A percentile compares a stretch with the other conserved stretches of the same genome.
These are phyloP conservation scores for Lepas anatifera DNA, from an alignment of 2,888 invertebrate species.

Conservation along the genomic window DNA sequence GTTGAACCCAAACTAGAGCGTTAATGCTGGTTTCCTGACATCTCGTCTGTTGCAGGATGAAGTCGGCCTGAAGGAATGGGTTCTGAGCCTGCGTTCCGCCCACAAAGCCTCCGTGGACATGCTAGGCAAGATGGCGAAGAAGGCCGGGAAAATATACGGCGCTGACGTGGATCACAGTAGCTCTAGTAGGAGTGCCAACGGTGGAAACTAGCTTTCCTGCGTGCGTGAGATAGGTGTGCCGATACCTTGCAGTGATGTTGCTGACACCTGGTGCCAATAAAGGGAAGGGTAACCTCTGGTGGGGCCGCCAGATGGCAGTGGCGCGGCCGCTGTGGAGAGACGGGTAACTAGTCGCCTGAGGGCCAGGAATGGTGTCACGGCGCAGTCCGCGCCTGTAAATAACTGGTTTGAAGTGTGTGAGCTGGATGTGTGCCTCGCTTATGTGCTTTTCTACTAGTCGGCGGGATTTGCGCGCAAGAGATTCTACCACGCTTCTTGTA, in stretches of 20 bases:
- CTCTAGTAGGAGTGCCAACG: conserved; percentile 17
- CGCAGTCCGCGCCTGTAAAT: too few species aligned
- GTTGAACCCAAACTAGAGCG: too few species aligned
- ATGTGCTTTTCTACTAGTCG: too few species aligned
- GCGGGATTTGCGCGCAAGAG: too few species aligned
- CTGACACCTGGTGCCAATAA: background rate
- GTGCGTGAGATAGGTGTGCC: too few species aligned
- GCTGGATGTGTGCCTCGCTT: too few species aligned
- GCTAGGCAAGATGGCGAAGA: conserved; percentile 92
- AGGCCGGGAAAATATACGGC: conserved; percentile 98
- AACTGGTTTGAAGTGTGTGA: too few species aligned
- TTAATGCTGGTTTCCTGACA: background rate
- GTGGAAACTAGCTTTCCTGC: background rate
- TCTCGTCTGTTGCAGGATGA: conserved; percentile 56
- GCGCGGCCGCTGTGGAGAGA: background rate
- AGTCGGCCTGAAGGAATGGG: conserved; percentile 98
- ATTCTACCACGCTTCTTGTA: too few species aligned
- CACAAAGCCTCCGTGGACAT: conserved; percentile 93
- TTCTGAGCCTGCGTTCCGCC: conserved; percentile 82
- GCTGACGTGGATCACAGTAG: conserved; percentile 47
- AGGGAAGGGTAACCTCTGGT: background rate
- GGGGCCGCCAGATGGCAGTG: background rate
- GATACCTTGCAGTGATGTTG: too few species aligned
- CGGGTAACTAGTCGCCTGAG: too few species aligned
- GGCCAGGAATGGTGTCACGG: too few species aligned